phyloP scores from a whole-genome alignment of 2,113 vertebrate genomes.

The Crotalus horridus region DNA sequence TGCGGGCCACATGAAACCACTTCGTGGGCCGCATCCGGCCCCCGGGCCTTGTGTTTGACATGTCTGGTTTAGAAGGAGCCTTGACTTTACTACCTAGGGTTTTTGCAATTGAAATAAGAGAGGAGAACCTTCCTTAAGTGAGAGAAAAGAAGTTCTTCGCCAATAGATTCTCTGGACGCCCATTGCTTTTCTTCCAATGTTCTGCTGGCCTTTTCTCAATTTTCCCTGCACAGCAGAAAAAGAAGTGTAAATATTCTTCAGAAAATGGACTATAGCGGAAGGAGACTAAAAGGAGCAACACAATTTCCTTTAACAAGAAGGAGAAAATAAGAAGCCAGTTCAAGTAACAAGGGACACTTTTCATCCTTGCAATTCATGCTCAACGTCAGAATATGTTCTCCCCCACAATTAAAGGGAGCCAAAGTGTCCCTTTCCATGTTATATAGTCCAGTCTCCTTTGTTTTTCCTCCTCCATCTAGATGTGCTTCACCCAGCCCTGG shows the following conservation, averaged over 20 bases:
- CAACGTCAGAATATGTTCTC: conserved; percentile 39
- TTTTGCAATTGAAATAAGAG: not conserved
- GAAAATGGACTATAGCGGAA: not conserved
- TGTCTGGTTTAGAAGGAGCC: not conserved
- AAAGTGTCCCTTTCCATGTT: not conserved
- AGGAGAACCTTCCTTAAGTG: not conserved
- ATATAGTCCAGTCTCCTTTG: not conserved
- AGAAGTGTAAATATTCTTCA: not conserved
- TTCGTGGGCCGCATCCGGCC: too few species aligned
- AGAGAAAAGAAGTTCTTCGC: not conserved
- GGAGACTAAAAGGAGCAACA: not conserved
- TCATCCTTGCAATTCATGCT: conserved; percentile 18
- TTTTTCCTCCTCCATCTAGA: conserved; percentile 51
- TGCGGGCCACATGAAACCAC: too few species aligned
- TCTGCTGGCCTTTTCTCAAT: not conserved
- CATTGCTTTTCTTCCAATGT: not conserved
- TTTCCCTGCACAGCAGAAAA: not conserved
- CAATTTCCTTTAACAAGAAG: not conserved
- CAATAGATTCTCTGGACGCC: not conserved
- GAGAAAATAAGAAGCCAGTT: not conserved
- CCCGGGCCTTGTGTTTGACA: too few species aligned
- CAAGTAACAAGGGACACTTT: not conserved
- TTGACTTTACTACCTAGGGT: not conserved
- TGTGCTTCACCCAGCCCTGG: conserved; percentile 45
- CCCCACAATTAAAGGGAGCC: conserved; percentile 47